Evolutionary conservation across 2,888 invertebrate genomes (phyloP), one percentile per base, ranked within the genome.

Genomic region (Caenorhabditis imperialis): DNA sequence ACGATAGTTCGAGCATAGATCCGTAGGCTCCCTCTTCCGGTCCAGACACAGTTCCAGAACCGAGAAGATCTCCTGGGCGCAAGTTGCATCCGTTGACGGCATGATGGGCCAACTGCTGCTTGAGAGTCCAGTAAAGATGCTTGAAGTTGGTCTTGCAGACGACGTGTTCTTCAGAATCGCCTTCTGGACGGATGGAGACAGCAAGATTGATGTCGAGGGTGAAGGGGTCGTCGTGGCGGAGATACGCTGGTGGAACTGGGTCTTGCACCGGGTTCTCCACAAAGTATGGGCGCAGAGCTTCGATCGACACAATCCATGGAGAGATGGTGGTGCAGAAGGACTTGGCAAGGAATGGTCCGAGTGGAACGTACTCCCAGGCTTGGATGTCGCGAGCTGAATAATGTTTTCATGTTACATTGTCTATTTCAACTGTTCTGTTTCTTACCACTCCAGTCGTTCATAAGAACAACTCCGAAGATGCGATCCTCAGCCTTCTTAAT

Each of bases 361-460:
- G 90, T 0, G 99, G 99, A 0, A 96, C 92, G 89, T 99, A 99
- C 89, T 99, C 99, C 98, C 98, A 99, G 88, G 96, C 96, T 89
- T 99, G 99, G 83, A 99, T 95, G 89, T 99, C 99, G 50, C 99
- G 92, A 0, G 98, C 98, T 94, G 89, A 58, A 90, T 90, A 81
- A 50, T n/a, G n/a, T n/a, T n/a, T n/a, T n/a, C n/a, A n/a, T 16
- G n/a, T n/a, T n/a, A n/a, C n/a, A 40, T 33, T 38, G 12, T 42
- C n/a, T 20, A 1, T 27, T 20, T 18, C 25, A 47, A 35, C 22
- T 35, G 16, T 12, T 33, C 18, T 55, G 10, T 4, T 7, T 57
- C 80, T 74, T 55, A 94, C 95, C 95, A 89, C 96, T 96, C 99
- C 99, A 99, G 88, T 99, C 99, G 87, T 99, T 99, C 95, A 99